phyloP scores from a whole-genome alignment of 1,140 invertebrate genomes.

The Daktulosphaira vitifoliae region DNA sequence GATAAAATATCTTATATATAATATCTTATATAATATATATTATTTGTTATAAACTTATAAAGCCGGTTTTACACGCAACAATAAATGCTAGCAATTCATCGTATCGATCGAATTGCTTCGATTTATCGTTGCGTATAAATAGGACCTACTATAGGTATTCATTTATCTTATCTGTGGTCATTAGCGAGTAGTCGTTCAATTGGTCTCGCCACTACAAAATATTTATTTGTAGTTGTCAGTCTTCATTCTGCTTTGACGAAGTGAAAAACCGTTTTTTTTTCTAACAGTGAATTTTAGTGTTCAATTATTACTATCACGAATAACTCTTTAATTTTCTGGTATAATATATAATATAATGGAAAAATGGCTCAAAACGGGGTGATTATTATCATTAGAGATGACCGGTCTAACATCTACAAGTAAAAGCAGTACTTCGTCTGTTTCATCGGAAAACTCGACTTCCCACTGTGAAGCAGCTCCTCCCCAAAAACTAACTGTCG shows the following conservation, averaged over 20 bases:
- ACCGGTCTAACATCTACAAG: conserved; percentile 10
- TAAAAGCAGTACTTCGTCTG: conserved; percentile 18
- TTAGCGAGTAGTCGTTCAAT: not conserved
- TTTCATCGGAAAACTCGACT: conserved; percentile 4
- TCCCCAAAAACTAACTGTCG: conserved; percentile 10
- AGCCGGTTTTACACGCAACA: too few species aligned
- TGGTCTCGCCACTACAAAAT: not conserved
- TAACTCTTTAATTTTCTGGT: conserved; percentile 21
- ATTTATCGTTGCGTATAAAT: conserved; percentile 1
- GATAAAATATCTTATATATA: too few species aligned
- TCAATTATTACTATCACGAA: conserved; percentile 19
- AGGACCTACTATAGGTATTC: conserved; percentile 4
- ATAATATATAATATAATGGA: conserved; percentile 4
- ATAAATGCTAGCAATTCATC: too few species aligned
- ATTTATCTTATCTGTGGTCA: conserved; percentile 1
- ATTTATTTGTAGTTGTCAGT: conserved; percentile 2
- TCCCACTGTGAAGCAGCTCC: conserved; percentile 8
- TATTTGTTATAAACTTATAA: too few species aligned
- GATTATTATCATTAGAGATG: conserved; percentile 14
- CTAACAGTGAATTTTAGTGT: conserved; percentile 8
- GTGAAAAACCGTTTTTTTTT: conserved; percentile 11
- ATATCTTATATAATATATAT: too few species aligned
- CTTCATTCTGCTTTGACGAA: conserved; percentile 2
- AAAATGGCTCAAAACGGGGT: conserved; percentile 9
- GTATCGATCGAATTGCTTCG: not conserved